Base-by-base conservation (phyloP, 2,888 invertebrate genomes). In the Melikaiella ostensackeni region DNA sequence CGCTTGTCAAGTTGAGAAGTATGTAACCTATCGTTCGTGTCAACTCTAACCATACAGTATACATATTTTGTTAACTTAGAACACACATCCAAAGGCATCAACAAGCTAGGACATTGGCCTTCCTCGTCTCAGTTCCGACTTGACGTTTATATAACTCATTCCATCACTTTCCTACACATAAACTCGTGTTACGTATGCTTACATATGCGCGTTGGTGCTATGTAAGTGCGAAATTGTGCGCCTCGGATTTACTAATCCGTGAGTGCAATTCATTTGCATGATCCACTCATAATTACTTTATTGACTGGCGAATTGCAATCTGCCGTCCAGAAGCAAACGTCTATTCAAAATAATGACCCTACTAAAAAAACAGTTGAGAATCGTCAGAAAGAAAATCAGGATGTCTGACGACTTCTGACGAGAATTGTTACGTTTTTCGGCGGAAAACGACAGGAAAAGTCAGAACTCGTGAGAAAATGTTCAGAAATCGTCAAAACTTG, bases 51-150 rank as follows among this genome's bases (percentile, higher is more conserved):
- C 9, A 50, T 50, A 9, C 6, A n/a, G 5, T 46, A 46, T 46
- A 70, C 11, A 30, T n/a, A 27, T 70, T 50, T 70, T 19, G n/a
- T 70, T 70, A 38, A 38, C 70, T 70, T 70, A 33, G 30, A 70
- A 70, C 70, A 46, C n/a, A 46, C 30, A 70, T 27, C 27, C 38
- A 42, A 24, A 66, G 66, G 42, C 50, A 70, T 70, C 46, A 46
- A 70, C 66, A 70, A 42, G 46, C 76, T 85, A 87, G 88, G 88
- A 88, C 88, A 88, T 88, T 88, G 88, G 88, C 88, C 88, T 88
- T 88, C 88, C 84, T 80, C 81, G 82, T 76, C 66, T 81, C 78
- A 82, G 81, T 86, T 85, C 83, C 86, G 83, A 81, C 80, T 80
- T 74, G 80, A 77, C 80, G 81, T 88, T 88, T 88, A 88, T 82